Evolutionary conservation across 2,797 vertebrate genomes (phyloP), one percentile per base, ranked within the genome.

Genomic region (Microctenopoma stevenorrisi): DNA sequence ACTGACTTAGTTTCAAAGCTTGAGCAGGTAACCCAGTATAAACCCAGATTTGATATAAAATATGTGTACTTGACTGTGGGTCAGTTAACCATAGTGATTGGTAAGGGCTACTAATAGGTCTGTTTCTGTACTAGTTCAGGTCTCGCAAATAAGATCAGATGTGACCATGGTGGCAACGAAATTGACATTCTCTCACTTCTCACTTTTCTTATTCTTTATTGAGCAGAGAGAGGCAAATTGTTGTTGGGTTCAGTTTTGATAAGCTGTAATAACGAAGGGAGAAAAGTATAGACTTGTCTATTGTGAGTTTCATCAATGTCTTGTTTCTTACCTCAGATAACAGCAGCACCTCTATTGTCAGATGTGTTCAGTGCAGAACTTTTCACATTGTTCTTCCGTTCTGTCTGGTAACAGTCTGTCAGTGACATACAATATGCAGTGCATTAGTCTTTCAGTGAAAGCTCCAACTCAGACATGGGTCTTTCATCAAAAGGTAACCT

Each of bases 251-350:
- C 9, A 50, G 25, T 26, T 43, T 69, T 50, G 7, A 37, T 9
- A 60, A 61, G 42, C 42, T 55, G 28, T 13, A 14, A 25, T 58
- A 28, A 53, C 44, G 7, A 55, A 25, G 28, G 59, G 35, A 63
- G 13, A 72, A 50, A 25, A 35, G 18, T 48, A 57, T 12, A 22
- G 9, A 60, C 44, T 58, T 44, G 30, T 15, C 33, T 58, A 70
- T 57, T 70, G 49, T 63, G 46, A 25, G 61, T 65, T 74, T 72
- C 12, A 73, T 74, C 51, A 46, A 66, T 78, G 53, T 30, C 57
- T 72, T 67, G 35, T 57, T 65, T 74, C 10, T 54, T 58, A 57
- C 9, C 51, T 13, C 40, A 65, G 56, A 76, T 65, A 66, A 51
- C 50, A 52, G 46, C 16, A 56, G 35, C 42, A 40, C 7, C 15